Conservation (phyloP, 2,797 vertebrate species). For the Aphelocoma californica region DNA sequence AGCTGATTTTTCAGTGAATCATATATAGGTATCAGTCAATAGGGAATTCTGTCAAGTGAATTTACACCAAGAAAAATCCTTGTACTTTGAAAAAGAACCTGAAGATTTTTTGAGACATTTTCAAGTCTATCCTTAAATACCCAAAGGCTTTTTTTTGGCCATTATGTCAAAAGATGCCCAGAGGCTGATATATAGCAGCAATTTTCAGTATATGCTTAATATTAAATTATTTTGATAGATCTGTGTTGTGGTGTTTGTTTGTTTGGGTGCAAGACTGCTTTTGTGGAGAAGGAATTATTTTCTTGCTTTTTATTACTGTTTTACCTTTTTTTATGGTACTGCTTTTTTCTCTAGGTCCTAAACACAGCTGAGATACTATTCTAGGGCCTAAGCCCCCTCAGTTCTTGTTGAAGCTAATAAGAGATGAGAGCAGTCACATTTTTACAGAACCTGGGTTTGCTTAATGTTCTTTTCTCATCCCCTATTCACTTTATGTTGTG, state of each 20-base stretch:
- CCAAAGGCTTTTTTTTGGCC: background rate
- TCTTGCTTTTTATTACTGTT: background rate
- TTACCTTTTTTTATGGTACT: background rate
- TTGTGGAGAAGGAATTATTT: background rate
- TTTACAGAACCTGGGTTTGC: background rate
- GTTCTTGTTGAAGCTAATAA: background rate
- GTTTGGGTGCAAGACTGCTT: background rate
- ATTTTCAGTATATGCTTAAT: background rate
- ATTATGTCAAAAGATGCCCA: background rate
- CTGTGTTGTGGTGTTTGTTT: background rate
- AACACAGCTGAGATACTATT: background rate
- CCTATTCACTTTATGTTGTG: background rate
- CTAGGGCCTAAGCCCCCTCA: background rate
- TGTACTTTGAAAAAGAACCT: background rate
- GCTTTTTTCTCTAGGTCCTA: background rate
- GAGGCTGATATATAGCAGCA: background rate
- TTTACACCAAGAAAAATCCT: background rate
- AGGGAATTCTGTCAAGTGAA: background rate
- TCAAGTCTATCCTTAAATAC: background rate
- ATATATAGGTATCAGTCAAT: background rate
- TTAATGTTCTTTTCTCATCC: background rate
- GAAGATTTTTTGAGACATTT: background rate
- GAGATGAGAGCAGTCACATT: background rate
- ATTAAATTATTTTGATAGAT: background rate
- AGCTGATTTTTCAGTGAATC: background rate